Percentiles rank a stretch among this genome's conserved stretches.
phyloP scores from a whole-genome alignment of 2,888 invertebrate genomes.

The Amiota mariae region DNA sequence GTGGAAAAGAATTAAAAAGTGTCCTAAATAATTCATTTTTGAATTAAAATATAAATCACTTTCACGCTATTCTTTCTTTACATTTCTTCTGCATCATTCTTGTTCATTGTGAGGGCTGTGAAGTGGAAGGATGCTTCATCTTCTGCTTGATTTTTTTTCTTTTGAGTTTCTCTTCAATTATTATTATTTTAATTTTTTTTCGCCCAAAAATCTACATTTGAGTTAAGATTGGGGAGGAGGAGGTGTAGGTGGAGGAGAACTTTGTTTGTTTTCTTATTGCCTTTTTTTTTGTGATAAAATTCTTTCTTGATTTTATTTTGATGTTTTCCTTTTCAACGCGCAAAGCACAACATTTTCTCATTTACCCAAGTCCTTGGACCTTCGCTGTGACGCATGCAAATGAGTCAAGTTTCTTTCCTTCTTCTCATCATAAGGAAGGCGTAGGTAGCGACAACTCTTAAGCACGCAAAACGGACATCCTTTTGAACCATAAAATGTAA shows the following conservation, averaged over 20 bases:
- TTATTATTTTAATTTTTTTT: background rate
- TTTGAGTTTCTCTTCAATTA: background rate
- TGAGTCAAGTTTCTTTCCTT: slow-evolving; percentile 42
- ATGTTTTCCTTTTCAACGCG: slow-evolving; percentile 48
- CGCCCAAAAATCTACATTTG: slow-evolving; percentile 1
- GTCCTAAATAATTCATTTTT: slow-evolving; percentile 69
- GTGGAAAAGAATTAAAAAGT: slow-evolving; percentile 63
- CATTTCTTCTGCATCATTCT: background rate
- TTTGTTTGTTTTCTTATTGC: background rate
- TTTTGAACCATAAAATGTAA: slow-evolving; percentile 23
- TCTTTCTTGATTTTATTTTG: slow-evolving; percentile 36
- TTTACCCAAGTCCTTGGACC: slow-evolving; percentile 1
- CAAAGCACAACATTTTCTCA: slow-evolving; percentile 37
- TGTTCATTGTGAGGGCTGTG: slow-evolving; percentile 20
- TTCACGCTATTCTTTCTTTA: slow-evolving; percentile 59
- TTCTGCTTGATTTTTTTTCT: background rate
- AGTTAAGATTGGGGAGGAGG: background rate
- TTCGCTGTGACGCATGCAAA: slow-evolving; percentile 49
- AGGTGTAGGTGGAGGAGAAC: too few relatives aligned
- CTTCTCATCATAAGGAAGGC: background rate
- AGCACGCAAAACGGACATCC: slow-evolving; percentile 19
- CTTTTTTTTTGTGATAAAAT: slow-evolving; percentile 9
- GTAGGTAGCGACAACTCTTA: too few relatives aligned
- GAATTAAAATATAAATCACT: slow-evolving; percentile 70
- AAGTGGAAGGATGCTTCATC: slow-evolving; percentile 33